Evolutionary conservation across 1,140 invertebrate species (phyloP).

Genomic region (Dinoponera quadriceps): DNA sequence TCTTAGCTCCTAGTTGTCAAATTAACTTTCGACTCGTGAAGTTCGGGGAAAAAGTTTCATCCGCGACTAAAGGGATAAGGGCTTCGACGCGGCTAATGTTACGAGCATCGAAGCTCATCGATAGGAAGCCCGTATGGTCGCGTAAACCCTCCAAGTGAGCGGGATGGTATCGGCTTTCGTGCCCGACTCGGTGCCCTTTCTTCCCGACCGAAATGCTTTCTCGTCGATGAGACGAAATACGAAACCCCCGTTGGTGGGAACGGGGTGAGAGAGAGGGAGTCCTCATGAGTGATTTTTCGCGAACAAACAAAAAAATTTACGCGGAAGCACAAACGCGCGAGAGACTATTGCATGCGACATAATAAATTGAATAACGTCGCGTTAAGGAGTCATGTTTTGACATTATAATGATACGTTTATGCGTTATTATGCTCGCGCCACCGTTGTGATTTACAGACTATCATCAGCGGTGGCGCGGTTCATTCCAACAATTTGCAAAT

Average conservation of each 20-base stretch:
- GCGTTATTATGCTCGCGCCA: conserved; percentile 25
- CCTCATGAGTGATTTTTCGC: conserved; percentile 32
- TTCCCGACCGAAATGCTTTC: conserved; percentile 59
- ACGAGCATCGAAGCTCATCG: conserved; percentile 5
- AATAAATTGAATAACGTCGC: conserved; percentile 47
- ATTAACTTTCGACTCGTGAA: too few species aligned
- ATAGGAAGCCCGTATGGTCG: conserved; percentile 39
- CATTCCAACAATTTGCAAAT: background rate
- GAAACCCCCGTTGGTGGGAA: too few species aligned
- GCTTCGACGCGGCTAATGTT: background rate
- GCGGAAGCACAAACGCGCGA: too few species aligned
- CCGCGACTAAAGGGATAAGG: background rate
- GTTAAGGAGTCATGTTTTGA: conserved; percentile 14
- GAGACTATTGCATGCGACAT: too few species aligned
- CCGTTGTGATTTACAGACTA: background rate
- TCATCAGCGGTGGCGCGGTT: background rate
- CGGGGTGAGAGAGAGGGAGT: too few species aligned
- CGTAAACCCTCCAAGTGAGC: conserved; percentile 65
- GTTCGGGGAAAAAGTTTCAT: too few species aligned
- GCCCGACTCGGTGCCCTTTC: conserved; percentile 16
- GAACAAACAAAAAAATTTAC: too few species aligned
- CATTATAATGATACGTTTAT: conserved; percentile 35
- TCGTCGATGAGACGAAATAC: conserved; percentile 67
- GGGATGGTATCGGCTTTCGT: conserved; percentile 64
- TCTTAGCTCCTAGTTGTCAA: too few species aligned